Evolutionary conservation across 1,140 invertebrate species (phyloP), one percentile per base, ranked within the genome.

Genomic region (Drosophila takahashii): DNA sequence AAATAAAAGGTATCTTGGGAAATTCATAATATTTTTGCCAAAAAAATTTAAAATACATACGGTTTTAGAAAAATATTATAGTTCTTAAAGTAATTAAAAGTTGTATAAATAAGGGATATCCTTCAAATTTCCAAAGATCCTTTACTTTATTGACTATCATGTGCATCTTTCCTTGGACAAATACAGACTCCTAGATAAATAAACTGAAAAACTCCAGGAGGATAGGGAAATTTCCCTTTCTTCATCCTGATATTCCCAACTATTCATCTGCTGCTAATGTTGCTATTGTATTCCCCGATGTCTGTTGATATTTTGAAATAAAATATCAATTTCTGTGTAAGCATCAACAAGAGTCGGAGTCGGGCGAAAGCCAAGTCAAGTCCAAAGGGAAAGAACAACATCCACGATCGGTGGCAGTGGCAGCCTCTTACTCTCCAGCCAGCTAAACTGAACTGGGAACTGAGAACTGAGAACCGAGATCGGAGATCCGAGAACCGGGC

Each of bases 281-380:
- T 16, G 62, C 44, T 37, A 45, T 77, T 72, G 18, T 48, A 44
- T 69, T 85, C 11, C 22, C 16, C 60, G 42, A 66, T 75, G 60
- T 53, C 45, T 87, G 45, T 52, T 78, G 64, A 69, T 91, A 81
- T 90, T 91, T 91, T 87, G 77, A 91, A 87, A 91, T 87, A 91
- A 91, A 91, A 91, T 91, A 91, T 91, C 90, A 90, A 85, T 91
- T 91, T 91, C 90, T 91, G 83, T 79, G 90, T 91, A 91, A 91
- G 91, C 85, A 91, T 52, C 73, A 85, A 81, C 81, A 83, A 59
- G 57, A 66, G 59, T 8, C 52, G 52, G 27, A 51, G 57, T 61
- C 73, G 56, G 66, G 57, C 53, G 59, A 42, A 62, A 51, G 39
- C 32, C 60, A 69, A 70, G 66, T 70, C 47, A 60, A 67, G 58